A percentile compares a stretch with the other conserved stretches of the same genome.
Conservation (phyloP, 1,140 invertebrate species). For the Antheraea pernyi region DNA sequence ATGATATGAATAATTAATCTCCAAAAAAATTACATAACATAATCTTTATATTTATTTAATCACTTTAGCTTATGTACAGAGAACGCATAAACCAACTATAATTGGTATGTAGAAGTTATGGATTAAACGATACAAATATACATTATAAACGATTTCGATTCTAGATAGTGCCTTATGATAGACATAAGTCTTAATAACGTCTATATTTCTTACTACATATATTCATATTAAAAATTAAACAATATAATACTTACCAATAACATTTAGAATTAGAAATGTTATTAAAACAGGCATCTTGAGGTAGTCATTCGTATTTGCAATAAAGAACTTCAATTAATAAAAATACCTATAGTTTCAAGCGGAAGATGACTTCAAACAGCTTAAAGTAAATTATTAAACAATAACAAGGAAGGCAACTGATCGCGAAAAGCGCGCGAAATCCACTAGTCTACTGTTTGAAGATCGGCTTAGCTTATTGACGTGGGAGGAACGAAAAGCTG, state of each 20-base stretch:
- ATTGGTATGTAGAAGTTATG: too few relatives aligned
- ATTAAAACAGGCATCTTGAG: slow-evolving; percentile 45
- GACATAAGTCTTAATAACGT: too few relatives aligned
- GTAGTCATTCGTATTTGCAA: slow-evolving; percentile 38
- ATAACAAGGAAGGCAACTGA: slow-evolving; percentile 40
- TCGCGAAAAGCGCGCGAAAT: slow-evolving; percentile 56
- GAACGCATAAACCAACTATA: too few relatives aligned
- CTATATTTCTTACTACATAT: too few relatives aligned
- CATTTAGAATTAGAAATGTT: slow-evolving; percentile 36
- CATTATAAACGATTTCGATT: too few relatives aligned
- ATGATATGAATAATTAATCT: too few relatives aligned
- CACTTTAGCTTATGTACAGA: too few relatives aligned
- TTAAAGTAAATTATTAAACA: not conserved
- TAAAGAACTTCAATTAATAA: not conserved
- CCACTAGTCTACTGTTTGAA: slow-evolving; percentile 36
- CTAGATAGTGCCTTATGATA: too few relatives aligned
- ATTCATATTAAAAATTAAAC: too few relatives aligned
- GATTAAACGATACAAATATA: too few relatives aligned
- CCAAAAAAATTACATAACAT: too few relatives aligned
- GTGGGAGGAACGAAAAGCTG: slow-evolving; percentile 45
- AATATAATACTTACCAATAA: slow-evolving; percentile 41
- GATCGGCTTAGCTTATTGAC: slow-evolving; percentile 24
- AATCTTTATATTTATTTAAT: too few relatives aligned
- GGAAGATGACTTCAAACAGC: not conserved
- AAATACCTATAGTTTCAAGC: not conserved